Percentiles rank a stretch among this genome's conserved stretches.
phyloP scores from a whole-genome alignment of 2,888 invertebrate genomes.

The Micoletzkya japonica region DNA sequence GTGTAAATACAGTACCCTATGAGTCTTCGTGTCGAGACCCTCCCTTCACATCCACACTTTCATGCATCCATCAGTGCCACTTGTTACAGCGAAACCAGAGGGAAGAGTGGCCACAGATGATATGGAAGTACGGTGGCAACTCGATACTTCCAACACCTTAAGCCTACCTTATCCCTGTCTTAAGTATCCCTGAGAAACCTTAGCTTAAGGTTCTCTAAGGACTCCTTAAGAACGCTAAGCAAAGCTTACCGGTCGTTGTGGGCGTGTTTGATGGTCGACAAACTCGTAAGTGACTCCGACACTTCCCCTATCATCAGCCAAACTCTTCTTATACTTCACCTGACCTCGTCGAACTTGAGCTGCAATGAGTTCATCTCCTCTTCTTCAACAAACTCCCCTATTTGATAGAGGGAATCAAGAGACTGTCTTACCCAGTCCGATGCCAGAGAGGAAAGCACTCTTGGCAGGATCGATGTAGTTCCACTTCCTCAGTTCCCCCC shows the following conservation, averaged over 20 bases:
- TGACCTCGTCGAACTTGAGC: slow-evolving; percentile 1
- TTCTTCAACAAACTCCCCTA: neutral
- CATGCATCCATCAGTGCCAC: slow-evolving; percentile 20
- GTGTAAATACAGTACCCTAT: too few relatives aligned
- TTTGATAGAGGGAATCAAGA: neutral
- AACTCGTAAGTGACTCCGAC: slow-evolving; percentile 3
- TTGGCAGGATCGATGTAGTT: slow-evolving; percentile 7
- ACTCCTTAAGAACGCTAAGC: too few relatives aligned
- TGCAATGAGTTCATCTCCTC: neutral
- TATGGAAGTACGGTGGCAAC: slow-evolving; percentile 15
- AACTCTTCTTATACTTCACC: slow-evolving; percentile 13
- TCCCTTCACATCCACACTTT: slow-evolving; percentile 27
- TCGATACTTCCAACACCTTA: slow-evolving; percentile 4
- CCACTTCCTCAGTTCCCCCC: slow-evolving; percentile 26
- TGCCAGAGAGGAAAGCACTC: slow-evolving; percentile 18
- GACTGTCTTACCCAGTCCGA: slow-evolving; percentile 4
- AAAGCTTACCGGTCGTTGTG: slow-evolving; percentile 4
- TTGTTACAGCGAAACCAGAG: slow-evolving; percentile 1
- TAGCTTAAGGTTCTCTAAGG: too few relatives aligned
- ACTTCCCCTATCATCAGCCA: neutral
- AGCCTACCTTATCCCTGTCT: too few relatives aligned
- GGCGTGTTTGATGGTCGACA: slow-evolving; percentile 1
- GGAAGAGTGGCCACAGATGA: slow-evolving; percentile 15
- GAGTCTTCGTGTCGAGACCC: too few relatives aligned
- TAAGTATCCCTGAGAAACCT: too few relatives aligned